Percentiles rank a stretch among this genome's conserved stretches.
Evolutionary conservation across 2,113 vertebrate species (phyloP).

Genomic region (Odobenus rosmarus): DNA sequence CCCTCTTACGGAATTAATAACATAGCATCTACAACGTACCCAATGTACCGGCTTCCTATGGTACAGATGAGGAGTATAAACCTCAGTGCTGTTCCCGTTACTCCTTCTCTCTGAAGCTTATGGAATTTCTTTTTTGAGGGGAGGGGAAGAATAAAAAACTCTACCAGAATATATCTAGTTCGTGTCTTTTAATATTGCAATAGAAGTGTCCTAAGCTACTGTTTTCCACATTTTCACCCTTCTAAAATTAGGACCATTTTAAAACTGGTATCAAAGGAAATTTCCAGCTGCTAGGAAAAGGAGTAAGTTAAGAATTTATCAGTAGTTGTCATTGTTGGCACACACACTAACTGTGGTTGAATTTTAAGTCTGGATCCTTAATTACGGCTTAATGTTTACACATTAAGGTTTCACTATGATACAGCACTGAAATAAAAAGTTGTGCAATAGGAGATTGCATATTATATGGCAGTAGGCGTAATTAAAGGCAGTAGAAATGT

Average conservation of each 20-base stretch:
- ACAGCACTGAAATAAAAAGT: conserved; percentile 35
- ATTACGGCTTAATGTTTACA: conserved; percentile 38
- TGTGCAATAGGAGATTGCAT: background rate
- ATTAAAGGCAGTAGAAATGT: conserved; percentile 37
- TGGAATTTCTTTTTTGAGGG: rapidly evolving
- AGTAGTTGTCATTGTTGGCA: background rate
- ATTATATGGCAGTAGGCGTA: background rate
- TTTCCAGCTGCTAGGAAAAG: background rate
- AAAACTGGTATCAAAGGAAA: conserved; percentile 2
- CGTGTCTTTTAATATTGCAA: background rate
- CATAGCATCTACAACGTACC: background rate
- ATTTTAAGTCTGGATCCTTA: conserved; percentile 50
- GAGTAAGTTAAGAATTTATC: background rate
- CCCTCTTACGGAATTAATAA: background rate
- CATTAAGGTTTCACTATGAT: conserved; percentile 36
- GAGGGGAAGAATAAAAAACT: background rate
- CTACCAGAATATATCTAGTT: background rate
- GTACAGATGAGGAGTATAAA: background rate
- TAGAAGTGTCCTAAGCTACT: background rate
- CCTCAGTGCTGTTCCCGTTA: background rate
- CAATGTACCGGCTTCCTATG: background rate
- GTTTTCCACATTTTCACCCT: background rate
- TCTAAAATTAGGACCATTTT: background rate
- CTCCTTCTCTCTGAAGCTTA: background rate
- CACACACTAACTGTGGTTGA: background rate